These are phyloP conservation scores for Trachops cirrhosus DNA, from an alignment of 2,797 vertebrate genomes.

Conservation along the genomic window DNA sequence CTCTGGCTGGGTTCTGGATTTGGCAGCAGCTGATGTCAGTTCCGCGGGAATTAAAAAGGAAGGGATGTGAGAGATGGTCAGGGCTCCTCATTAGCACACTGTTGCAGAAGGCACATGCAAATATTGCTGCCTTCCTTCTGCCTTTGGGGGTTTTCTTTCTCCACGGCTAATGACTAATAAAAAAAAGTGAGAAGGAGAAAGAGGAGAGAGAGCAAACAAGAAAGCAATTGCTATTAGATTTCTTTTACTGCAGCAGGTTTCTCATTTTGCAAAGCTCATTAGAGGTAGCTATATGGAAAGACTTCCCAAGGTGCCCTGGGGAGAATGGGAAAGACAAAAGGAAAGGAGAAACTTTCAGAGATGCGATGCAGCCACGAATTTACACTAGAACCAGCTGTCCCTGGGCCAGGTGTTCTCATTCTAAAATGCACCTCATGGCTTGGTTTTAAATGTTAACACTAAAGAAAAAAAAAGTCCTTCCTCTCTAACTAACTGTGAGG, in stretches of 20 bases:
- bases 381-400: constrained; percentile 22
- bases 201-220: constrained; percentile 44
- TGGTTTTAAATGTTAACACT: constrained; percentile 19
- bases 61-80: background rate
- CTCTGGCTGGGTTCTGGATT: background rate
- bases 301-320: constrained; percentile 73
- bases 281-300: constrained; percentile 77
- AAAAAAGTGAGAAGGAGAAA: constrained; percentile 41
- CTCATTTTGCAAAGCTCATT: constrained; percentile 85
- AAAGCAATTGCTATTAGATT: constrained; percentile 81
- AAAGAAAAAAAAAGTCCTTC: background rate
- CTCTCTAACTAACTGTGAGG: background rate
- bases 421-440: background rate
- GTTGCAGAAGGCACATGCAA: constrained; percentile 42
- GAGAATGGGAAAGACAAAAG: constrained; percentile 33
- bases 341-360: constrained; percentile 47
- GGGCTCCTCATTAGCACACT: constrained; percentile 20
- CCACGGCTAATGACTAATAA: constrained; percentile 81
- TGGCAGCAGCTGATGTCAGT: background rate
- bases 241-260: constrained; percentile 76
- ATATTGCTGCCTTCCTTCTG: constrained; percentile 69
- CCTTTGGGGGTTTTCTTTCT: constrained; percentile 80
- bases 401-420: background rate
- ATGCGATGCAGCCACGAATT: constrained; percentile 67
- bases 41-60: background rate